Base-by-base conservation (phyloP, 1,140 invertebrate species). In the Conopomorpha cramerella region DNA sequence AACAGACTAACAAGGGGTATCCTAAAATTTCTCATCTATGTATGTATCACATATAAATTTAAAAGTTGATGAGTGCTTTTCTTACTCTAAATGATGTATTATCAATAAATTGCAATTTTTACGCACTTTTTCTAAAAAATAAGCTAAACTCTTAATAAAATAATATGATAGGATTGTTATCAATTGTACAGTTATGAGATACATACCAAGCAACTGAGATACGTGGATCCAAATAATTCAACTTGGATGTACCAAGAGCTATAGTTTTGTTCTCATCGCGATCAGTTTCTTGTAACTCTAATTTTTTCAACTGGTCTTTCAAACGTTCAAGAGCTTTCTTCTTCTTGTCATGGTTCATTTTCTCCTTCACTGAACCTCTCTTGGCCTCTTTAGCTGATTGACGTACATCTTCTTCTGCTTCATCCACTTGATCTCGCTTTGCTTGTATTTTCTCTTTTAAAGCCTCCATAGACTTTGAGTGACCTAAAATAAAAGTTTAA, bases 261-360 rank as follows among this genome's bases (percentile, higher is more conserved):
- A 99, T 99, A 57, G 96, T 95, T 81, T 99, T 99, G 74, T 99
- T 99, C 81, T 99, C 98, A 80, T 99, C 97, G 73, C 91, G 90
- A 67, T 99, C 97, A 44, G 95, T 99, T 56, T 92, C 92, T 70
- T 96, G 93, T 16, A 99, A 86, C 79, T 99, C 95, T 38, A 99
- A 73, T 80, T 98, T 99, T 16, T 85, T 87, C 10, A 99, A 68
- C 68, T 98, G 95, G 32, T 99, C 96, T 66, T 90, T 89, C 12
- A 98, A 66, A 46, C 88, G 81, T 44, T 95, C 87, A 23, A 98
- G 51, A 32, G 85, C 82, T 53, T 96, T 98, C 76, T 93, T 93
- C 61, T 95, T 93, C 71, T 98, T 98, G 39, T 98, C 95, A 56
- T 83, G 84, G 43, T 85, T 85, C 48, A 88, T 70, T 78, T 88